Base-by-base conservation (phyloP, 2,113 vertebrate genomes). In the Bambusicola thoracicus region DNA sequence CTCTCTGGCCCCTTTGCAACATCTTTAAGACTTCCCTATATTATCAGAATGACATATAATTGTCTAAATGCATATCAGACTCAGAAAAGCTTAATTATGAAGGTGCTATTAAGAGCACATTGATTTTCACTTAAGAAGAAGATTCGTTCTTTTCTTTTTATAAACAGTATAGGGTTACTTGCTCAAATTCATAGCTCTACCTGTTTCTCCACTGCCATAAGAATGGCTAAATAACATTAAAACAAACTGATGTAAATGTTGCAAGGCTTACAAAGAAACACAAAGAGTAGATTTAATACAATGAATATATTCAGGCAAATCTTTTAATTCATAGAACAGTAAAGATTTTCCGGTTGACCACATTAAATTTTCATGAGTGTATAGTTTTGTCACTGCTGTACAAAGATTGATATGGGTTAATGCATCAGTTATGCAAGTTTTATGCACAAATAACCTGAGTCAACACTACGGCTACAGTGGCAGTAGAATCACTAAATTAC, bases 91-190 rank as follows among this genome's bases (percentile, higher is more conserved):
- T 94, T 93, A 82, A 89, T 92, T 92, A 83, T 67, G 51, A 29
- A 83, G 76, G 8, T 75, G 43, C 49, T 22, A 74, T 87, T 94
- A 96, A 87, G 11, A 70, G 43, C 46, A 53, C 36, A 91, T 83
- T 79, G 87, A 95, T 93, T 92, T 94, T 81, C 78, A 80, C 68
- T 85, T 89, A 94, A 90, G 41, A 44, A 44, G 34, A 38, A 17
- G 44, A 95, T 85, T 89, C 41, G 72, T 87, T 87, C 19, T 80
- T 88, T 80, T 8, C 3, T 61, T 92, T 88, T 72, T 77, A 62
- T 62, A 87, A 94, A 79, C 70, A 85, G 68, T 43, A 44, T 51
- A 13, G 18, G 13, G 7, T 36, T 68, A 65, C 21, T 8, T 79
- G n/a, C 24, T 94, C n/a, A 92, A 10, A 86, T 93, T 88, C 88